These are phyloP conservation scores for Macquaria australasica DNA, from an alignment of 2,113 vertebrate genomes.

Conservation along the genomic window DNA sequence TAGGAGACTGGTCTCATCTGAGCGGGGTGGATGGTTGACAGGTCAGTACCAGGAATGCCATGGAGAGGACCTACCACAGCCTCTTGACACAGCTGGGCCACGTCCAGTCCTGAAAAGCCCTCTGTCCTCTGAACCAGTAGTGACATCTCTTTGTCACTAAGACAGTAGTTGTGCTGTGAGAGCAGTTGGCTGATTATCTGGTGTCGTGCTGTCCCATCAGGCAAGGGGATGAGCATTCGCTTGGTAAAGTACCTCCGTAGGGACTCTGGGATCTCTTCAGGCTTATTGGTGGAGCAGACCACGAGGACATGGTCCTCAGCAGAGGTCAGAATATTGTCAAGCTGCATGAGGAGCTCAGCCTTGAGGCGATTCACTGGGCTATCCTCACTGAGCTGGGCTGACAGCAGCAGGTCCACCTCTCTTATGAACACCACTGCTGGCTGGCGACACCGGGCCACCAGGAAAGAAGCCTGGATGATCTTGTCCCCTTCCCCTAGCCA, in stretches of 20 bases:
- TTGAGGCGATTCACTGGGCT: constrained; percentile 95
- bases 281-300: constrained; percentile 98
- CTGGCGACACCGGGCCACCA: constrained; percentile 96
- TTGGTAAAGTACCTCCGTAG: constrained; percentile 99
- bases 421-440: constrained; percentile 97
- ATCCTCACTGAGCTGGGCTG: constrained; percentile 93
- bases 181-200: constrained; percentile 99
- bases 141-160: constrained; percentile 98
- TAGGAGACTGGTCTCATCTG: constrained; percentile 98
- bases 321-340: constrained; percentile 95
- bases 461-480: constrained; percentile 95
- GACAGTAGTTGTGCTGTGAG: constrained; percentile 99
- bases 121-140: constrained; percentile 98
- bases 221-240: constrained; percentile 97
- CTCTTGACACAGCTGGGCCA: constrained; percentile 97
- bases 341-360: constrained; percentile 97
- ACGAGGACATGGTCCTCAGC: constrained; percentile 97
- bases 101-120: constrained; percentile 97
- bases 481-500: constrained; percentile 97
- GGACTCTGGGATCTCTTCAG: constrained; percentile 97
- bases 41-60: constrained; percentile 92
- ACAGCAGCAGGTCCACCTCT: constrained; percentile 96
- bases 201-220: constrained; percentile 96
- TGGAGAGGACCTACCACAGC: constrained; percentile 94
- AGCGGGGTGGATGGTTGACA: constrained; percentile 94